These are phyloP conservation scores for Colletes gigas DNA, from an alignment of 1,140 invertebrate genomes.

Conservation along the genomic window DNA sequence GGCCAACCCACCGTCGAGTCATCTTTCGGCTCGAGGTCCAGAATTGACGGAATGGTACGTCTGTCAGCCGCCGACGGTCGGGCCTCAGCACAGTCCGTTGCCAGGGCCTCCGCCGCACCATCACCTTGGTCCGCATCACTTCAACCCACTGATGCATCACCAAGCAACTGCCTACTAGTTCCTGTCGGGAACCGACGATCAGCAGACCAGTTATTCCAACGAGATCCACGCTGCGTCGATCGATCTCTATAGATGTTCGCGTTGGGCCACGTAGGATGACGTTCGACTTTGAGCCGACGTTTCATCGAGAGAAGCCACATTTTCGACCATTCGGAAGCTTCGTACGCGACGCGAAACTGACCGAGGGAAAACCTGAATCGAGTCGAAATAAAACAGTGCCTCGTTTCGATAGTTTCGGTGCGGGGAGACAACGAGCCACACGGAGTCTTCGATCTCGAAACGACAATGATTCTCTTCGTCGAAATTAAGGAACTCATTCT, in stretches of 20 bases:
- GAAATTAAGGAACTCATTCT: background rate
- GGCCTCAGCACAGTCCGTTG: constrained; percentile 78
- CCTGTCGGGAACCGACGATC: too few species aligned
- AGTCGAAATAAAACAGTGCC: background rate
- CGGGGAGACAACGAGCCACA: too few species aligned
- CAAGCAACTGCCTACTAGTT: constrained; percentile 78
- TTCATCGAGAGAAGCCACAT: background rate
- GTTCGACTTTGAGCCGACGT: background rate
- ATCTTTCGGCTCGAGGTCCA: constrained; percentile 65
- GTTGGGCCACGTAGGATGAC: background rate
- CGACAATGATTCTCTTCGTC: background rate
- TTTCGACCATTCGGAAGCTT: too few species aligned
- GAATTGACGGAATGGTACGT: constrained; percentile 86
- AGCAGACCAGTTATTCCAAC: background rate
- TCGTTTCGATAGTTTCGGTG: background rate
- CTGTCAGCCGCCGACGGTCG: constrained; percentile 79
- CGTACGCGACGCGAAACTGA: too few species aligned
- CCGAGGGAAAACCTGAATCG: too few species aligned
- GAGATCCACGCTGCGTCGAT: background rate
- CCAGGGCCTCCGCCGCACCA: constrained; percentile 81
- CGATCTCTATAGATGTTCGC: background rate
- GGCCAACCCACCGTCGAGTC: constrained; percentile 56
- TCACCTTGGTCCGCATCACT: constrained; percentile 77
- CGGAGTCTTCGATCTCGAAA: too few species aligned
- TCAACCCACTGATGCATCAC: constrained; percentile 80